Evolutionary conservation across 2,113 vertebrate genomes (phyloP), one percentile per base, ranked within the genome.

Genomic region (Gobio gobio): DNA sequence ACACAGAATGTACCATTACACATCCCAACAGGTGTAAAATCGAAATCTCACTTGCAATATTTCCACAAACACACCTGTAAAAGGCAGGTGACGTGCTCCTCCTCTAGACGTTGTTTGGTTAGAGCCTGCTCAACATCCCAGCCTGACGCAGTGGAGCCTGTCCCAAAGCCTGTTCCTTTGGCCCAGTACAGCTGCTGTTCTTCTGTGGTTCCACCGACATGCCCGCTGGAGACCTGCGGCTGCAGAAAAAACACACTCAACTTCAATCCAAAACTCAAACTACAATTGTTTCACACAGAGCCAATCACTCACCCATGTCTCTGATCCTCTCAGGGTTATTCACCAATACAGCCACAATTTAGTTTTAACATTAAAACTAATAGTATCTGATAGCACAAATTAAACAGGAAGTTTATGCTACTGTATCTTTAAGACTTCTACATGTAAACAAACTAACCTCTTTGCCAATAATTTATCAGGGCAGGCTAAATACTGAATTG

Each of bases 41-140:
- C n/a, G 0, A 8, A 49, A 74, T 26, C 43, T 73, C 12, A 74
- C 7, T 74, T 26, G 72, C 5, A 24, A 24, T 9, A 24, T 74
- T 2, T 63, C 2, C 26, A 51, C 0, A 40, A 4, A 40, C 68
- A 12, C n/a, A 83, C 98, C 96, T 99, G 97, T 64, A 99, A 92
- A 29, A 99, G 95, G 92, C 98, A 99, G 45, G 98, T 99, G 70
- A 99, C 98, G 0, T 99, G 98, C 73, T 99, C 98, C 87, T 99
- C 98, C 90, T 99, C 98, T 16, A 99, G 93, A n/a, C 98, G 94
- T 88, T 99, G 98, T 80, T 99, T 99, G 85, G 97, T 99, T 83
- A 99, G 96, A 61, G 98, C 98, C 93, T 99, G 98, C 77, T 99
- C 98, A 58, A 99, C 98, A 83, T 99, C 98, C 98, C 98, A 99